Evolutionary conservation across 2,888 invertebrate species (phyloP), one percentile per base, ranked within the genome.

Genomic region (Caenorhabditis wallacei): DNA sequence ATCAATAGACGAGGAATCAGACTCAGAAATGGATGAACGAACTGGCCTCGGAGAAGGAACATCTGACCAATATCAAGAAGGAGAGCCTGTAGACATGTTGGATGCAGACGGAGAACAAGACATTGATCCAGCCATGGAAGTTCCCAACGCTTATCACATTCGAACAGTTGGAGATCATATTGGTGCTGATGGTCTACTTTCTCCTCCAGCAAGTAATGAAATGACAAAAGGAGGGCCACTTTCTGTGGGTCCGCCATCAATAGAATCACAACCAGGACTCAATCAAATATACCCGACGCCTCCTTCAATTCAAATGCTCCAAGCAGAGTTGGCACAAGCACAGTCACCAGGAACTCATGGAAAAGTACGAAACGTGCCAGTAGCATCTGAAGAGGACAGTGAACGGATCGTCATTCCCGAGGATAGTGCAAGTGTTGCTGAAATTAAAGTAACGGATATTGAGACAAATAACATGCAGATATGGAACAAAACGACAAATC

Each of bases 251-350:
- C 82, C 84, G 16, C 82, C 83, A 4, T 80, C 84, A 40, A 79
- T 81, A 26, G 86, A 87, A 69, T 85, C 84, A 59, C 79, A 84
- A n/a, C n/a, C n/a, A 11, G 72, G 68, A 37, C 82, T 88, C 78
- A 89, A 85, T 72, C 85, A 88, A 53, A 90, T 91, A 70, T 91
- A 90, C 69, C 91, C 91, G 18, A 91, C 91, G n/a, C 91, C 91
- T 18, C 91, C 91, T 7, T 88, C 88, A 2, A 86, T 90, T 22
- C 88, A 88, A 72, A 66, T 78, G 63, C 53, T 76, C 22, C 76
- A 71, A 18, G 69, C 40, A 26, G 76, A 76, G n/a, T 20, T 56
- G 18, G 57, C 66, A 46, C 76, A 71, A 35, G 37, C 56, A 4
- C 82, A 78, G 4, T 82, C 82, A 1, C 82, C 82, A 8, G 8